A percentile compares a stretch with the other conserved stretches of the same genome.
Evolutionary conservation across 2,888 invertebrate genomes (phyloP).

Genomic region (Zelleria hepariella): DNA sequence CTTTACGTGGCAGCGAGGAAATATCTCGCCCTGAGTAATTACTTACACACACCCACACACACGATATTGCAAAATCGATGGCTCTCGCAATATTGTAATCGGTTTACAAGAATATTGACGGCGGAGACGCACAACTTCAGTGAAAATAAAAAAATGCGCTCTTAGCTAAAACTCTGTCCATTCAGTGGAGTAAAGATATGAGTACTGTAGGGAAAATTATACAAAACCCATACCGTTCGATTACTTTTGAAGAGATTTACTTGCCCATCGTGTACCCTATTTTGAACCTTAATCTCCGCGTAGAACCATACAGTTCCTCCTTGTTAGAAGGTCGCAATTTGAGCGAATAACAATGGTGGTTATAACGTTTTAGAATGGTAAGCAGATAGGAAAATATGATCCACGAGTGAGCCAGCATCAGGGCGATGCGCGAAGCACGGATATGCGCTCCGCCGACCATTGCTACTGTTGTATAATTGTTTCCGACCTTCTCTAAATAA

Average conservation of each 20-base stretch:
- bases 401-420: constrained; percentile 44
- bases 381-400: constrained; percentile 29
- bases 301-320: no score
- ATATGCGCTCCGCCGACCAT: constrained; percentile 65
- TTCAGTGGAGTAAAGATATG: constrained; percentile 23
- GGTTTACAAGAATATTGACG: background rate
- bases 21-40: background rate
- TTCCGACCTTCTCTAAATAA: constrained; percentile 67
- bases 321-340: background rate
- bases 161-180: constrained; percentile 14
- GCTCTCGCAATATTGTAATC: background rate
- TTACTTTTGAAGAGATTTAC: background rate
- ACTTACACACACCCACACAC: background rate
- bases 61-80: background rate
- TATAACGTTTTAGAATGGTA: background rate
- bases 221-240: constrained; percentile 18
- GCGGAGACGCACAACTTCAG: background rate
- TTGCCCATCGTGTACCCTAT: background rate
- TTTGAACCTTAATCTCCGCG: background rate
- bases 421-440: constrained; percentile 47
- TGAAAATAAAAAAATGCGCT: background rate
- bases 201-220: constrained; percentile 24
- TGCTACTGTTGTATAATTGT: constrained; percentile 67
- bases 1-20: background rate
- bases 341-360: background rate